Conservation (phyloP, 2,888 invertebrate species). For the Drosophila nigritarsus region DNA sequence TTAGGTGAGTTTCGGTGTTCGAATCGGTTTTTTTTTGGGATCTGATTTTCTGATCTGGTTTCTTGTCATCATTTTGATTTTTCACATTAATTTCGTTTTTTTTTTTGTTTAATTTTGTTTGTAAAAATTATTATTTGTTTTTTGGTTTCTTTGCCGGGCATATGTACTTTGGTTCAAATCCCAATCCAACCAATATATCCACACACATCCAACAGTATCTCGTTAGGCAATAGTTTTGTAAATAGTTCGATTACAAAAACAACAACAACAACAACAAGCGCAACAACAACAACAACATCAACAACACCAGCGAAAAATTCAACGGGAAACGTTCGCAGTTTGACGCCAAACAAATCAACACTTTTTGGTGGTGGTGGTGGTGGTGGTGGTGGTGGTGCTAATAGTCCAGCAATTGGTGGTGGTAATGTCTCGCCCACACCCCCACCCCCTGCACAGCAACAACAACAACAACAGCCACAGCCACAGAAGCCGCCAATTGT, state of each 20-base stretch:
- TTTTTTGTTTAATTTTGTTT: conserved; percentile 31
- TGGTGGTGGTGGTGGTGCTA: conserved; percentile 30
- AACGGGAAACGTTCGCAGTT: conserved; percentile 67
- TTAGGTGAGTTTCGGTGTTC: conserved; percentile 77
- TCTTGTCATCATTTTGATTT: conserved; percentile 4
- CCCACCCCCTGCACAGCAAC: conserved; percentile 27
- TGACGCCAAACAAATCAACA: conserved; percentile 84
- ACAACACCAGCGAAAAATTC: conserved; percentile 46
- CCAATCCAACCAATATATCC: conserved; percentile 33
- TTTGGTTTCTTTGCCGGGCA: conserved; percentile 63
- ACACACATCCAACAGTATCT: conserved; percentile 79
- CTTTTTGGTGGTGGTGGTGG: conserved; percentile 79
- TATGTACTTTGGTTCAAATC: conserved; percentile 50
- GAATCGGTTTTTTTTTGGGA: background rate
- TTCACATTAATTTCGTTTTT: conserved; percentile 15
- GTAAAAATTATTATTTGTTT: conserved; percentile 44
- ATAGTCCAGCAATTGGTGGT: conserved; percentile 30
- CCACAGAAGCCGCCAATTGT: conserved; percentile 71
- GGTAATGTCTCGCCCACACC: conserved; percentile 44
- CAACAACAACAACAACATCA: conserved; percentile 40
- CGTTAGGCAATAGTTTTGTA: conserved; percentile 85
- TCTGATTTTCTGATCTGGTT: conserved; percentile 17
- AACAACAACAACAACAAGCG: conserved; percentile 64
- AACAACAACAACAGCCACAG: conserved; percentile 37
- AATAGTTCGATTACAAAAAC: conserved; percentile 82